Base-by-base conservation (phyloP, 2,113 vertebrate species). In the Apteryx owenii region DNA sequence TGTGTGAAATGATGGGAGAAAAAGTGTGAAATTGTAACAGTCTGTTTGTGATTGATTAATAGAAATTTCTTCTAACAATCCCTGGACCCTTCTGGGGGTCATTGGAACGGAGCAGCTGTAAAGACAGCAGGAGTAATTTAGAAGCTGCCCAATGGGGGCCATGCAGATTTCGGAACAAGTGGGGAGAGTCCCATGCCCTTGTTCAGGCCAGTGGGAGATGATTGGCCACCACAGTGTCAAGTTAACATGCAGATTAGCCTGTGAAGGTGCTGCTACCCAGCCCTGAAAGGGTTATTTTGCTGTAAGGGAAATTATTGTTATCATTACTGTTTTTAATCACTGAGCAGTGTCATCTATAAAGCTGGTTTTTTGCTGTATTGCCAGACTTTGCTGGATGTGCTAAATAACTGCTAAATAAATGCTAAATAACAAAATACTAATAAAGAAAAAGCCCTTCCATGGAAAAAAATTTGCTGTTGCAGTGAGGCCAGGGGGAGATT, bases 1-100 rank as follows among this genome's bases (percentile, higher is more conserved):
- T 93, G 98, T 98, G 98, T 98, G 98, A 98, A 98, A 98, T 98
- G 98, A 98, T 29, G 62, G 92, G 88, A 97, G 96, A 98, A 98
- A 98, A 98, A 98, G 98, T 98, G 98, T 98, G 98, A 98, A 98
- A 98, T 98, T 98, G 98, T 98, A 98, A 94, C 98, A 98, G 98
- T 98, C 97, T 97, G 98, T 97, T 98, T 98, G 96, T 96, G 92
- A 95, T 97, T 98, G 98, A 98, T 98, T 98, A 98, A 98, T 98
- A 98, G 98, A 98, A 98, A 97, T 98, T 97, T 98, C 97, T 97
- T 93, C 96, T 97, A 97, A 98, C 98, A 98, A 96, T 98, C 95
- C 97, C 96, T 64, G 66, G 95, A 97, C 98, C 98, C 97, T 98
- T 98, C 97, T 38, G 46, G 98, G 98, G 98, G 98, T 98, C 98